Conservation (phyloP, 2,113 vertebrate genomes). For the Nannospalax galili region DNA sequence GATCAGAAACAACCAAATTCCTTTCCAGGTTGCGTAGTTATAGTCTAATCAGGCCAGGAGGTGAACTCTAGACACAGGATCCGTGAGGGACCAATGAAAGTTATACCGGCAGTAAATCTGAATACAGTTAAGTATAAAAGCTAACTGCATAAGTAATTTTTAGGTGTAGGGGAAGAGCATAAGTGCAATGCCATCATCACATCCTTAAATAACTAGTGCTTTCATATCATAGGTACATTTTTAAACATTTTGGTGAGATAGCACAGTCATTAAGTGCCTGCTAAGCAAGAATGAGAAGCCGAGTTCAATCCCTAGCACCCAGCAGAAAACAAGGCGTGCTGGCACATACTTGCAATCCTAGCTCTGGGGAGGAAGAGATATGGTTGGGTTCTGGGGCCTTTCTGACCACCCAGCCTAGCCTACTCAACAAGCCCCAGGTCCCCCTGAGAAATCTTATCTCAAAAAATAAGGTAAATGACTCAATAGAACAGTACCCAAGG, state of each 20-base stretch:
- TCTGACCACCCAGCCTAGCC: no score
- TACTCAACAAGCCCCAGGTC: neutral
- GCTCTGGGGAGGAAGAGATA: neutral
- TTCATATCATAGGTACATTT: neutral
- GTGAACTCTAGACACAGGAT: fast-evolving
- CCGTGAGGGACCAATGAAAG: fast-evolving
- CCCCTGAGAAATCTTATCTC: neutral
- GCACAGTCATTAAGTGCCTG: neutral
- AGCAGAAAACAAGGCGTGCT: neutral
- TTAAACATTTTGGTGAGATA: neutral
- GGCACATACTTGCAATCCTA: no score
- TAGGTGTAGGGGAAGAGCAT: neutral
- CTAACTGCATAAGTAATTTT: neutral
- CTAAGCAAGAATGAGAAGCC: no score
- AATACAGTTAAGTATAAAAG: fast-evolving
- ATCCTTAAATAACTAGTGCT: neutral
- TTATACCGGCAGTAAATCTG: neutral
- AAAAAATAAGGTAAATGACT: neutral
- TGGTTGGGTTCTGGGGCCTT: neutral
- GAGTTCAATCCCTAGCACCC: neutral
- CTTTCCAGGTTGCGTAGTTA: neutral
- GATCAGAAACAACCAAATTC: conserved; percentile 38
- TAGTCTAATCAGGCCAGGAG: neutral
- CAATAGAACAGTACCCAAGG: neutral
- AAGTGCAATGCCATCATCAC: neutral